Percentiles rank a stretch among this genome's conserved stretches.
Conservation (phyloP, 2,888 invertebrate genomes). For the Oeneis ivallda region DNA sequence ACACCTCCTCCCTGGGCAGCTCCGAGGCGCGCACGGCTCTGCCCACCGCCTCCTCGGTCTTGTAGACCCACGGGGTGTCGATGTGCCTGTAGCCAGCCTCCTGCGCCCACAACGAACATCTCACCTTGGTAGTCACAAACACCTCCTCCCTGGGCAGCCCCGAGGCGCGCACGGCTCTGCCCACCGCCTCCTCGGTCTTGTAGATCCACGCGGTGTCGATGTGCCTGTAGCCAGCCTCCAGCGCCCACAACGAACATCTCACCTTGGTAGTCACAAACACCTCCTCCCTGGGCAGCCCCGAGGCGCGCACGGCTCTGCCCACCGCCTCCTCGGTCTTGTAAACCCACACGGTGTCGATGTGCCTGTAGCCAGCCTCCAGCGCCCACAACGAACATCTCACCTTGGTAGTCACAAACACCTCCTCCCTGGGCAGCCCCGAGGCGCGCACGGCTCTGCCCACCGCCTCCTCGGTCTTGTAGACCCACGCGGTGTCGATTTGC, state of each 20-base stretch:
- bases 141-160: slow-evolving; percentile 76
- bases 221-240: slow-evolving; percentile 85
- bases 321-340: slow-evolving; percentile 82
- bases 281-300: slow-evolving; percentile 72
- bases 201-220: slow-evolving; percentile 84
- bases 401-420: slow-evolving; percentile 81
- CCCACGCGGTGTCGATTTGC: slow-evolving; percentile 84
- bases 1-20: slow-evolving; percentile 76
- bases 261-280: slow-evolving; percentile 82
- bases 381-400: slow-evolving; percentile 53
- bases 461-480: slow-evolving; percentile 80
- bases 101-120: no score
- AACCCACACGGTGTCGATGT: slow-evolving; percentile 83
- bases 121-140: slow-evolving; percentile 81
- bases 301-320: slow-evolving; percentile 68
- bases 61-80: slow-evolving; percentile 83
- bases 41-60: slow-evolving; percentile 80
- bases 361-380: slow-evolving; percentile 85
- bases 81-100: slow-evolving; percentile 85
- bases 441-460: slow-evolving; percentile 74
- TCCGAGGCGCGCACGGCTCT: slow-evolving; percentile 63
- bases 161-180: slow-evolving; percentile 63
- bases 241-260: no score
- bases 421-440: slow-evolving; percentile 69
- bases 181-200: slow-evolving; percentile 79